Conservation (phyloP, 2,797 vertebrate species). For the Pseudochirops corinnae region DNA sequence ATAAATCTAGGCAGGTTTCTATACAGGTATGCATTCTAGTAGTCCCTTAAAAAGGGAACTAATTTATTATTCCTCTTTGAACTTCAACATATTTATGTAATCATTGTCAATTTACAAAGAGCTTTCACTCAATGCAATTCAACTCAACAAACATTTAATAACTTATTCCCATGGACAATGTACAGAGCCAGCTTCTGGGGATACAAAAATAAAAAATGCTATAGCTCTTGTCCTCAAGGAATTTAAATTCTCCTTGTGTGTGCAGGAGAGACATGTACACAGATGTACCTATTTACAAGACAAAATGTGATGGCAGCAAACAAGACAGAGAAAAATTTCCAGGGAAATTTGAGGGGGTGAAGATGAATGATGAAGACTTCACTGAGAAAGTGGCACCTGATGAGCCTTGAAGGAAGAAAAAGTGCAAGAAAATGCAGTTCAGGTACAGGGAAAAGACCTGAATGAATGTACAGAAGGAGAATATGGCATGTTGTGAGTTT, state of each 20-base stretch:
- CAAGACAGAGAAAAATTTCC: background rate
- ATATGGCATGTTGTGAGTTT: background rate
- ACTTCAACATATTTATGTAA: background rate
- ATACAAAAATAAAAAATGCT: background rate
- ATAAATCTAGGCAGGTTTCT: background rate
- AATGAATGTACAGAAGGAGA: background rate
- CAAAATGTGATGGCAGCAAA: background rate
- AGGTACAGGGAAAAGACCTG: background rate
- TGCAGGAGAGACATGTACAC: background rate
- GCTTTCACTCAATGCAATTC: background rate
- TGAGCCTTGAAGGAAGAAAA: background rate
- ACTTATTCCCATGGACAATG: background rate
- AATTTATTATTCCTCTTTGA: background rate
- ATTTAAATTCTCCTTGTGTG: background rate
- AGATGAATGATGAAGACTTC: background rate
- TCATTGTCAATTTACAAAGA: background rate
- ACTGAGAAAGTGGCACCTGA: background rate
- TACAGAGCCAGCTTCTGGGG: background rate
- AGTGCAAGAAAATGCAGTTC: background rate
- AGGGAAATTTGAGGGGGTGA: background rate
- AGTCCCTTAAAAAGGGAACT: background rate
- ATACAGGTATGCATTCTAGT: background rate
- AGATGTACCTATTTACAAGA: background rate
- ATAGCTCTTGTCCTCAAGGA: background rate
- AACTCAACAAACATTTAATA: background rate